These are phyloP conservation scores for Psittacus erithacus DNA, from an alignment of 2,113 vertebrate species.

Conservation along the genomic window DNA sequence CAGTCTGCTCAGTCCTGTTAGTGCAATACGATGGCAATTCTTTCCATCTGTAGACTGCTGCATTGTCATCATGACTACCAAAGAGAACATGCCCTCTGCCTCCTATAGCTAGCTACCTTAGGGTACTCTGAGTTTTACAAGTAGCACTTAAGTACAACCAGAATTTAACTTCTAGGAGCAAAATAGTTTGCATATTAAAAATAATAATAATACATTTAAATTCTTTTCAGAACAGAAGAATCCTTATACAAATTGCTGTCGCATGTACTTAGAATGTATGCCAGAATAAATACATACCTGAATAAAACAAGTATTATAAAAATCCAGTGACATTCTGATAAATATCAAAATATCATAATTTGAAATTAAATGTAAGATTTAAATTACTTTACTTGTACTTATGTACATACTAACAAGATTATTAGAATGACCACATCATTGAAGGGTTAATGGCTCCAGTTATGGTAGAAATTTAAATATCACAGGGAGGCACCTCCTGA, in stretches of 20 bases:
- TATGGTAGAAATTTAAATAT: constrained; percentile 52
- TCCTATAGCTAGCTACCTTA: neutral
- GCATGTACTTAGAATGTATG: neutral
- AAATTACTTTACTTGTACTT: neutral
- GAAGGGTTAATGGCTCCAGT: constrained; percentile 57
- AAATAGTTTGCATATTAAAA: neutral
- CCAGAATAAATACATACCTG: neutral
- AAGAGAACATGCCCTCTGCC: neutral
- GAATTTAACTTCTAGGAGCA: neutral
- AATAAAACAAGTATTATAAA: neutral
- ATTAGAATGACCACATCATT: neutral
- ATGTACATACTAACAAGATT: neutral
- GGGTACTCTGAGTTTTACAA: neutral
- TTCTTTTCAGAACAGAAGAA: neutral
- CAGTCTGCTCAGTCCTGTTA: neutral
- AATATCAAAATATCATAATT: neutral
- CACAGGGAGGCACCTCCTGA: constrained; percentile 49
- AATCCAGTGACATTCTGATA: neutral
- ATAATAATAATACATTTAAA: neutral
- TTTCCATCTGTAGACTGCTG: neutral
- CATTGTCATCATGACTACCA: neutral
- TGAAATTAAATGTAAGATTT: neutral
- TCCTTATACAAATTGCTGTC: neutral
- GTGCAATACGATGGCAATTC: neutral
- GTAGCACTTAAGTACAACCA: neutral